Evolutionary conservation across 2,888 invertebrate genomes (phyloP).

Genomic region (Rhynchonema sp.): DNA sequence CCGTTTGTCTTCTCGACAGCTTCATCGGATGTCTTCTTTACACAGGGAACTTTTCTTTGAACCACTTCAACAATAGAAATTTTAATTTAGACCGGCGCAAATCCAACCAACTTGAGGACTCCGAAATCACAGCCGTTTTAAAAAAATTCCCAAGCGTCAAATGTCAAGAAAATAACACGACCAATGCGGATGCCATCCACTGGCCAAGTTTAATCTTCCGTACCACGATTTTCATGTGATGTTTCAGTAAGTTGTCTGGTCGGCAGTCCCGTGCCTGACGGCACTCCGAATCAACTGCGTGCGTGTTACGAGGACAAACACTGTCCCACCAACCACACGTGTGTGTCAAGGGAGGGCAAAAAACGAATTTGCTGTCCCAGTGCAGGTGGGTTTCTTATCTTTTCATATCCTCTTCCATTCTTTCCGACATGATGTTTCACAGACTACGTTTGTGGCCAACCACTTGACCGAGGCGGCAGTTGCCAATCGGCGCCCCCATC

Average conservation of each 20-base stretch:
- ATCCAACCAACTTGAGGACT: too few relatives aligned
- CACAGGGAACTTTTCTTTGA: too few relatives aligned
- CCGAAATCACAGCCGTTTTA: too few relatives aligned
- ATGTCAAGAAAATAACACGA: too few relatives aligned
- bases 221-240: too few relatives aligned
- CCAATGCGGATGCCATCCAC: too few relatives aligned
- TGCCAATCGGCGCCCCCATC: neutral
- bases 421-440: neutral
- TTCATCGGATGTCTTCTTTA: too few relatives aligned
- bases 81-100: too few relatives aligned
- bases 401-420: neutral
- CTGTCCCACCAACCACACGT: neutral
- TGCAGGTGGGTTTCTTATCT: neutral
- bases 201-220: neutral
- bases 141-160: too few relatives aligned
- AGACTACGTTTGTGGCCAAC: neutral
- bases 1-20: too few relatives aligned
- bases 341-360: neutral
- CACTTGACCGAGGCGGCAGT: neutral
- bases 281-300: neutral
- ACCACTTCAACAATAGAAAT: too few relatives aligned
- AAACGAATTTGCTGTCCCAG: neutral
- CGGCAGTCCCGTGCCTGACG: neutral
- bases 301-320: neutral
- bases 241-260: neutral